These are phyloP conservation scores for Allygus modestus DNA, from an alignment of 2,888 invertebrate species.

Conservation along the genomic window DNA sequence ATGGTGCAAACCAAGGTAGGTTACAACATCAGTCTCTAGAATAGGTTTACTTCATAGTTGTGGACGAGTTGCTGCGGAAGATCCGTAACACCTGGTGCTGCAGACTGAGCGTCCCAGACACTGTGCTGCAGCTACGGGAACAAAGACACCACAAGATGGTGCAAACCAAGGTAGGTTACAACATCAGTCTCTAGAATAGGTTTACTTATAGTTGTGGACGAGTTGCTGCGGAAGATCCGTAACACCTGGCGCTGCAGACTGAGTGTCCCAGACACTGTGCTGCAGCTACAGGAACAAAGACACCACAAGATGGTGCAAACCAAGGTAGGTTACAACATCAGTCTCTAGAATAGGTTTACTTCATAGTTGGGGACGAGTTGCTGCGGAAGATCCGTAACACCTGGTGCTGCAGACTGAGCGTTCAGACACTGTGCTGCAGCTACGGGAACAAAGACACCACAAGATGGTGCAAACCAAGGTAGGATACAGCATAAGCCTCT, in stretches of 20 bases:
- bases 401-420: constrained; percentile 80
- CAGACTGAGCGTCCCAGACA: constrained; percentile 83
- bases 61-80: constrained; percentile 83
- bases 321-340: constrained; percentile 75
- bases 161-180: constrained; percentile 81
- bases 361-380: no score
- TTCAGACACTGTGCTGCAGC: constrained; percentile 82
- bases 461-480: constrained; percentile 87
- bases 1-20: constrained; percentile 79
- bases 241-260: constrained; percentile 78
- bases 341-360: background rate
- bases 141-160: constrained; percentile 84
- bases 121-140: constrained; percentile 82
- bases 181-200: constrained; percentile 73
- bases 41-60: constrained; percentile 78
- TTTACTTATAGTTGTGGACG: constrained; percentile 83
- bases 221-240: constrained; percentile 80
- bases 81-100: constrained; percentile 76
- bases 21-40: no score
- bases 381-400: constrained; percentile 78
- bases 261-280: constrained; percentile 83
- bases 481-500: no score
- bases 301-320: constrained; percentile 85
- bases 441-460: constrained; percentile 80
- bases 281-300: constrained; percentile 82